Evolutionary conservation across 1,140 invertebrate species (phyloP).

Genomic region (Leptoteleia sp.): DNA sequence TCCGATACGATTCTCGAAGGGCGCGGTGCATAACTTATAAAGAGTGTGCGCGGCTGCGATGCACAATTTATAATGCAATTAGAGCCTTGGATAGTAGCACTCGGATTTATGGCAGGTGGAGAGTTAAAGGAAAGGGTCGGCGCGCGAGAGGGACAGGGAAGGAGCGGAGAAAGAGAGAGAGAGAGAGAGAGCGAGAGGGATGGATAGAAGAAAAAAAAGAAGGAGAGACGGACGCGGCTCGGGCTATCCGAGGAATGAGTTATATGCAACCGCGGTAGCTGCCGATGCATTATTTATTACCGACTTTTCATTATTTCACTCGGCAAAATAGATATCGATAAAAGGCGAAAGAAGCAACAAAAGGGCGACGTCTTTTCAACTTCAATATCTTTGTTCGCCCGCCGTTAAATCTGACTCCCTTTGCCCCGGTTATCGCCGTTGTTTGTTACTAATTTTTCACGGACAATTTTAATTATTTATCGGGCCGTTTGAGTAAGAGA

Average conservation of each 20-base stretch:
- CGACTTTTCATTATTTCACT: slow-evolving; percentile 79
- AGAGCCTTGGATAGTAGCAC: slow-evolving; percentile 79
- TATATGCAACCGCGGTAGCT: slow-evolving; percentile 79
- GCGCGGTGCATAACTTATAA: slow-evolving; percentile 60
- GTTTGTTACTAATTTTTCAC: slow-evolving; percentile 4
- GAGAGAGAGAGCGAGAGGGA: no score
- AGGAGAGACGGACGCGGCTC: slow-evolving; percentile 44
- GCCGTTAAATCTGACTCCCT: slow-evolving; percentile 2
- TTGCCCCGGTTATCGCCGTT: slow-evolving; percentile 4
- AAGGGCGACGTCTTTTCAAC: slow-evolving; percentile 30
- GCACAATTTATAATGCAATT: slow-evolving; percentile 82
- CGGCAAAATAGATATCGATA: slow-evolving; percentile 58
- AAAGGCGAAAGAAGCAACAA: slow-evolving; percentile 7
- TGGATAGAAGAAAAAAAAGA: no score
- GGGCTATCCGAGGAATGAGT: slow-evolving; percentile 75
- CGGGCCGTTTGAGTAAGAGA: not conserved
- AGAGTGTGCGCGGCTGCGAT: slow-evolving; percentile 73
- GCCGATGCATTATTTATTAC: slow-evolving; percentile 80
- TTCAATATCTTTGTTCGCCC: slow-evolving; percentile 33
- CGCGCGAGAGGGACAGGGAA: slow-evolving; percentile 22
- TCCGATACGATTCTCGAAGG: slow-evolving; percentile 55
- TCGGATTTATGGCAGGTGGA: slow-evolving; percentile 79
- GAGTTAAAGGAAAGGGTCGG: slow-evolving; percentile 68
- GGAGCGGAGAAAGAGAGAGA: slow-evolving; percentile 37
- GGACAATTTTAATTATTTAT: not conserved